Base-by-base conservation (phyloP, 2,888 invertebrate species). In the Drosophila meridiana region DNA sequence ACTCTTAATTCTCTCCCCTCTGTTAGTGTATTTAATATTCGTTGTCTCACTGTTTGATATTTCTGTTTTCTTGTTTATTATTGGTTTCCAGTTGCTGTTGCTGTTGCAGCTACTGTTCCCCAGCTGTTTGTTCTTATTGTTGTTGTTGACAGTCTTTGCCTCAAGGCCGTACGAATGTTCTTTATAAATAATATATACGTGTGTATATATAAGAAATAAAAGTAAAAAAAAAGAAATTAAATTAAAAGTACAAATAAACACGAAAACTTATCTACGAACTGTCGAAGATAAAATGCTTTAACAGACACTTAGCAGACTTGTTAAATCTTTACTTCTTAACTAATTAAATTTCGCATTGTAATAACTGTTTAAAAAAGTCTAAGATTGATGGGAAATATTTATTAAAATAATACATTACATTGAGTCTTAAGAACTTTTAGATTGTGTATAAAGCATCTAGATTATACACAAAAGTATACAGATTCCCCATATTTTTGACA, bases 81-180 rank as follows among this genome's bases (percentile, higher is more conserved):
- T 67, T 56, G 62, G 52, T 73, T 53, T 69, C 40, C 69, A 65
- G 61, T 76, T 74, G 62, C 47, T 70, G 66, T 40, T 11, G 45
- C 36, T 59, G 43, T 40, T 66, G 57, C 32, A 60, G 52, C 65
- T 63, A 68, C 56, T 50, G 62, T 45, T 28, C 62, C 14, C 60
- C 65, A 60, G 56, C 78, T 82, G 74, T 74, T 82, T 82, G 26
- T 52, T 52, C 65, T 80, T 73, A 69, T 63, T 47, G 13, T 77
- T 52, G 67, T 80, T 77, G 70, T 69, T 70, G 71, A 72, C 78
- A 69, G 63, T 53, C 69, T 69, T 59, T 65, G 61, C 50, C 73
- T 72, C 83, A 83, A 83, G 83, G 86, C 80, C 86, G 86, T 78
- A 43, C 47, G 58, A 74, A 56, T 61, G 65, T 74, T 74, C 69